These are phyloP conservation scores for Corvus hawaiiensis DNA, from an alignment of 2,113 vertebrate species.

Conservation along the genomic window DNA sequence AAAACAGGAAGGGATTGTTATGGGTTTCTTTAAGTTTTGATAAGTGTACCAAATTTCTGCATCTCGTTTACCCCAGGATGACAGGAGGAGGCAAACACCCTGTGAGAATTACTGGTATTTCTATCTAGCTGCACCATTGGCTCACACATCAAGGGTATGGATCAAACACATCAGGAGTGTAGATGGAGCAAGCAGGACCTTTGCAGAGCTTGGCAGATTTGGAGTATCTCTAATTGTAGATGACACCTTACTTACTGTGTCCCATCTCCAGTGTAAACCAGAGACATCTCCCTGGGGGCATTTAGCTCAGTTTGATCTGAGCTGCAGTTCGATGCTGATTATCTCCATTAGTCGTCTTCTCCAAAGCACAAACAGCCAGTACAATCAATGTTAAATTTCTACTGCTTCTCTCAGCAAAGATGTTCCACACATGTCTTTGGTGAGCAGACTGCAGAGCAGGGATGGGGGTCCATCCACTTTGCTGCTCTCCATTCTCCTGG, in stretches of 20 bases:
- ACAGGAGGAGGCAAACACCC: neutral
- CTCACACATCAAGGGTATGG: neutral
- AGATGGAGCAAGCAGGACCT: neutral
- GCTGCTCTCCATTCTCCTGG: neutral
- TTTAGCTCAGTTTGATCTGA: neutral
- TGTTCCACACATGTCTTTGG: accelerated
- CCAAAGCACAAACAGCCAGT: neutral
- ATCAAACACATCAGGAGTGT: neutral
- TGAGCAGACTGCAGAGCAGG: neutral
- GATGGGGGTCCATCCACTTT: neutral
- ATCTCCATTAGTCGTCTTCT: neutral
- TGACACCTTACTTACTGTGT: neutral
- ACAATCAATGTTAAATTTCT: neutral
- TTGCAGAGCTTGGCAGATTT: neutral
- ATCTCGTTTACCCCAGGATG: neutral
- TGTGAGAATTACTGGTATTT: neutral
- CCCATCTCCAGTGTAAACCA: neutral
- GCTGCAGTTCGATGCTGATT: neutral
- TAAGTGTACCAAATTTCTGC: neutral
- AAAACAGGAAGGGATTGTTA: slow-evolving; percentile 16
- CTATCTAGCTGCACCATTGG: neutral
- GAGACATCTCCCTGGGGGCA: neutral
- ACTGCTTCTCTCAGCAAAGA: neutral
- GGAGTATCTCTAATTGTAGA: neutral
- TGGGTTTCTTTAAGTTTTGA: neutral